A percentile compares a stretch with the other conserved stretches of the same genome.
phyloP scores from a whole-genome alignment of 2,113 vertebrate species.

The Climacteris rufus region DNA sequence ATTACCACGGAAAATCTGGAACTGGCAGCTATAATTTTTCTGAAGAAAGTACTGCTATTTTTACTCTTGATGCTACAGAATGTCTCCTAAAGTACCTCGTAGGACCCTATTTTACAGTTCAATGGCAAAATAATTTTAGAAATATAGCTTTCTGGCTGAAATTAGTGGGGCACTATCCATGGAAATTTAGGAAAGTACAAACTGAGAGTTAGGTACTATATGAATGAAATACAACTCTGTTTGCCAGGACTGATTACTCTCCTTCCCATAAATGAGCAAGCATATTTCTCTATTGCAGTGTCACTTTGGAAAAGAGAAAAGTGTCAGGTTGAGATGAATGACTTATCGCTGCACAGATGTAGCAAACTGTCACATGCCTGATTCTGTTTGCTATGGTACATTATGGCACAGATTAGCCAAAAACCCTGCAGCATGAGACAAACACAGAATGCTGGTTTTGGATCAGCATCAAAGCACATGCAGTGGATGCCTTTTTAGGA shows the following conservation, averaged over 20 bases:
- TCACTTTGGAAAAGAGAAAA: slow-evolving; percentile 32
- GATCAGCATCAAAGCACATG: background rate
- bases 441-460: background rate
- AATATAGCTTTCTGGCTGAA: background rate
- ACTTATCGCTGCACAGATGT: background rate
- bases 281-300: slow-evolving; percentile 17
- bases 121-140: slow-evolving; percentile 30
- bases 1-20: slow-evolving; percentile 69
- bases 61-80: slow-evolving; percentile 48
- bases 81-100: background rate
- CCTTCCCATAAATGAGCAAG: background rate
- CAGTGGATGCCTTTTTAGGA: slow-evolving; percentile 18
- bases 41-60: slow-evolving; percentile 56
- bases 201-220: background rate
- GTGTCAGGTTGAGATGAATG: slow-evolving; percentile 27
- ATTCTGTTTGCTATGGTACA: background rate
- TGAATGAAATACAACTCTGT: background rate
- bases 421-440: slow-evolving; percentile 22
- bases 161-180: background rate
- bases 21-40: slow-evolving; percentile 59
- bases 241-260: slow-evolving; percentile 23
- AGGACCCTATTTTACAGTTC: slow-evolving; percentile 1
- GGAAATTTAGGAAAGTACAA: background rate
- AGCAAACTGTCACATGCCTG: background rate
- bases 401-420: slow-evolving; percentile 26